Base-by-base conservation (phyloP, 2,888 invertebrate genomes). In the Clunio marinus region DNA sequence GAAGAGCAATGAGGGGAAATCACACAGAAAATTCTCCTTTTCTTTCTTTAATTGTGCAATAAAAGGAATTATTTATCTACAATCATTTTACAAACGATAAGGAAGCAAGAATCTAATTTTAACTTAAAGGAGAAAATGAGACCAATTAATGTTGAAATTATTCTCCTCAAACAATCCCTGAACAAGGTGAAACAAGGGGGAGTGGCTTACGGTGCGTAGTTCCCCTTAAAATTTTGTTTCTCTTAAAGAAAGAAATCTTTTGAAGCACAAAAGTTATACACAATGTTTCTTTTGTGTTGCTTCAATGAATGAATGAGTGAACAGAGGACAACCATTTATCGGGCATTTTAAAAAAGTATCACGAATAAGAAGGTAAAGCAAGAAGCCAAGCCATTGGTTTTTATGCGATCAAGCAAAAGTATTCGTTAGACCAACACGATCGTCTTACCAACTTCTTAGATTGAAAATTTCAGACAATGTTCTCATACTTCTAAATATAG, bases 211-310 rank as follows among this genome's bases (percentile, higher is more conserved):
- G n/a, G 41, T 5, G 4, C 32, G 17, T 22, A 2, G 51, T 51
- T 51, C 51, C 51, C 51, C 51, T 51, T n/a, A 32, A 13, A 5
- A n/a, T n/a, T n/a, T n/a, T 32, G 4, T 4, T 10, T 15, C n/a
- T 45, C 13, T 25, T 22, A 5, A 55, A 22, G 22, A 55, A 55
- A 55, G 55, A 55, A 55, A 55, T 57, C 8, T 57, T 57, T 25
- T 27, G 25, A 7, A 10, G 32, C n/a, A 57, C 17, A 22, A 57
- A 57, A 10, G 5, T 20, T 27, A 25, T 57, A 7, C 20, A 57
- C 57, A 57, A 57, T 57, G 57, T 57, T 57, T 57, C 57, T 57
- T 57, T 57, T 57, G 25, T 57, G 25, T 27, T 57, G 57, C 10
- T 10, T 4, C 4, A 32, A 32, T 32, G 32, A 32, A 32, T 32